phyloP scores from a whole-genome alignment of 1,140 invertebrate species.

The Drosophila melanogaster region DNA sequence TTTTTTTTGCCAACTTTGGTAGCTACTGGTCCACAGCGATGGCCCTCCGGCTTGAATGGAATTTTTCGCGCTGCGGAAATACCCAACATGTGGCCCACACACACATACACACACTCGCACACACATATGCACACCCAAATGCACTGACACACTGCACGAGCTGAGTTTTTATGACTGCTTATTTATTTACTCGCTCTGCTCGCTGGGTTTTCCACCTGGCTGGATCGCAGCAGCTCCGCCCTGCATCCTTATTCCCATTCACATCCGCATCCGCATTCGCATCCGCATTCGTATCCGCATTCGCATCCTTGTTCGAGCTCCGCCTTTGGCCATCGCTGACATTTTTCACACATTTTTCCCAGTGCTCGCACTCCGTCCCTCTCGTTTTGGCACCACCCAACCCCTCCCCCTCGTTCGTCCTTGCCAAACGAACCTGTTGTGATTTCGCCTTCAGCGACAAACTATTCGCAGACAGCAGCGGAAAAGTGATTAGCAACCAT shows the following conservation, averaged over 20 bases:
- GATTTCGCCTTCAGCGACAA: conserved; percentile 49
- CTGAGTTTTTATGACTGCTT: conserved; percentile 74
- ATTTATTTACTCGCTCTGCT: conserved; percentile 76
- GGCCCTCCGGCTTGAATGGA: conserved; percentile 54
- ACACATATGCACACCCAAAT: conserved; percentile 3
- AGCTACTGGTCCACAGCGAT: conserved; percentile 14
- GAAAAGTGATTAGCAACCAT: background rate
- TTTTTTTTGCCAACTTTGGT: background rate
- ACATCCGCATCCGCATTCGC: conserved; percentile 4
- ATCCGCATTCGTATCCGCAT: background rate
- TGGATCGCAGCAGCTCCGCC: conserved; percentile 27
- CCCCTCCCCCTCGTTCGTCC: background rate
- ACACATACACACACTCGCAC: conserved; percentile 6
- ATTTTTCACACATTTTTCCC: conserved; percentile 75
- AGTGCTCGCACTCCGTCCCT: conserved; percentile 14
- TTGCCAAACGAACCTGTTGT: conserved; percentile 62
- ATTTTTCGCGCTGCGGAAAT: conserved; percentile 50
- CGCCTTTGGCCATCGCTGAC: conserved; percentile 63
- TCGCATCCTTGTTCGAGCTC: conserved; percentile 23
- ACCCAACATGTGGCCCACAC: conserved; percentile 60
- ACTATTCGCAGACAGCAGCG: conserved; percentile 6
- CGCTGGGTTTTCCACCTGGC: conserved; percentile 77
- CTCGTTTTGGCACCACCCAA: background rate
- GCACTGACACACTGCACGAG: conserved; percentile 41
- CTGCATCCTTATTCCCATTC: conserved; percentile 11